Evolutionary conservation across 2,113 vertebrate genomes (phyloP).

Genomic region (Otus sunia): DNA sequence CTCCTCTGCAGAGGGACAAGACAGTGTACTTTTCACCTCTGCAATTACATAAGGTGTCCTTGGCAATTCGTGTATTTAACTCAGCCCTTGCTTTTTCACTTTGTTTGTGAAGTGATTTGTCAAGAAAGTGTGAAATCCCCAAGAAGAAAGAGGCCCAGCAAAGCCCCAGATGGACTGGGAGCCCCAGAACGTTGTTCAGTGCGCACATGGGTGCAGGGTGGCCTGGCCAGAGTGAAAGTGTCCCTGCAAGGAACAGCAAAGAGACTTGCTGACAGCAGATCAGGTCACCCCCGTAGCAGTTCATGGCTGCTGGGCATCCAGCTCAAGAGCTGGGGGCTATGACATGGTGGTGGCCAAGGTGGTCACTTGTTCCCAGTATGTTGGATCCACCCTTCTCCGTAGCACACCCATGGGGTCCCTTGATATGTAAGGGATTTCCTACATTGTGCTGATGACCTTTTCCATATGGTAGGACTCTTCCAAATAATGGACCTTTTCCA

Average conservation of each 20-base stretch:
- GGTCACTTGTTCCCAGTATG: rapidly evolving
- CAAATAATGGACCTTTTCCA: neutral
- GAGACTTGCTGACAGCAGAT: rapidly evolving
- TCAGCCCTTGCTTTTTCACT: neutral
- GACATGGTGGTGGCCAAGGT: neutral
- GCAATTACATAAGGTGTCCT: neutral
- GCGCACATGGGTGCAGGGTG: rapidly evolving
- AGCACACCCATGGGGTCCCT: neutral
- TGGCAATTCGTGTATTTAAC: neutral
- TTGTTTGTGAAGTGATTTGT: neutral
- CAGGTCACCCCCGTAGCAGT: neutral
- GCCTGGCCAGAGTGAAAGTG: rapidly evolving
- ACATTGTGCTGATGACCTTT: neutral
- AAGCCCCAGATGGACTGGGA: neutral
- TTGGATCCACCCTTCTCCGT: neutral
- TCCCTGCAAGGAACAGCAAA: rapidly evolving
- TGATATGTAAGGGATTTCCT: neutral
- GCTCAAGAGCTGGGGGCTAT: neutral
- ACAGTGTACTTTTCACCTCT: constrained; percentile 14
- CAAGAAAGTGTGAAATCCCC: neutral
- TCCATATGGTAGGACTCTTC: neutral
- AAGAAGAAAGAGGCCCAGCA: neutral
- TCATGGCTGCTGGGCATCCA: neutral
- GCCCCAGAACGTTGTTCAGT: rapidly evolving
- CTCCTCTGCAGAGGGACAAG: constrained; percentile 1